These are phyloP conservation scores for Spheniscus mendiculus DNA, from an alignment of 2,113 vertebrate species.

Conservation along the genomic window DNA sequence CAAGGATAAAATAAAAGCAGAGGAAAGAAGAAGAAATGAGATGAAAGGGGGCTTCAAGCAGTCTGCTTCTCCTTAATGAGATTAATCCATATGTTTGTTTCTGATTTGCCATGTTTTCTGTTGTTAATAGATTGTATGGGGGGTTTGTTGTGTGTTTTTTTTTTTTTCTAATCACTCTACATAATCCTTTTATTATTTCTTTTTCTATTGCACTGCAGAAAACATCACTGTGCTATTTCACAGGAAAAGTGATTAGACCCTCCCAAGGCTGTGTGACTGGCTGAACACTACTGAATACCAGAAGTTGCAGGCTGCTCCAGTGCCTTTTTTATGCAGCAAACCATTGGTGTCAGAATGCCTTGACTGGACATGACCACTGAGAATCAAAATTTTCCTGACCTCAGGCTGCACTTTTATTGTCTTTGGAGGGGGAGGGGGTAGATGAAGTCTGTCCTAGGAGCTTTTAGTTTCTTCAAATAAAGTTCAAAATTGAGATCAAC, in stretches of 20 bases:
- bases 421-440: not conserved
- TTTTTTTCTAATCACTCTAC: not conserved
- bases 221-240: not conserved
- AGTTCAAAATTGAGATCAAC: not conserved
- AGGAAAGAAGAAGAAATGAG: not conserved
- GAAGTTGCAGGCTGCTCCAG: not conserved
- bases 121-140: not conserved
- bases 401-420: not conserved
- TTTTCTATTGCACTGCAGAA: not conserved
- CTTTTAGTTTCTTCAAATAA: not conserved
- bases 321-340: not conserved
- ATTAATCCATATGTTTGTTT: slow-evolving; percentile 8
- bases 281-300: not conserved
- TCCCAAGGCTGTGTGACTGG: not conserved
- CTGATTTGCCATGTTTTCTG: not conserved
- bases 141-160: too few relatives aligned
- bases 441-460: not conserved
- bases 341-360: too few relatives aligned
- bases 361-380: not conserved
- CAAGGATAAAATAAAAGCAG: not conserved
- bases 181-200: not conserved
- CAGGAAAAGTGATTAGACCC: not conserved
- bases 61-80: not conserved
- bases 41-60: not conserved
- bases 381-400: not conserved